Evolutionary conservation across 1,140 invertebrate genomes (phyloP).

Genomic region (Hirudo medicinalis): DNA sequence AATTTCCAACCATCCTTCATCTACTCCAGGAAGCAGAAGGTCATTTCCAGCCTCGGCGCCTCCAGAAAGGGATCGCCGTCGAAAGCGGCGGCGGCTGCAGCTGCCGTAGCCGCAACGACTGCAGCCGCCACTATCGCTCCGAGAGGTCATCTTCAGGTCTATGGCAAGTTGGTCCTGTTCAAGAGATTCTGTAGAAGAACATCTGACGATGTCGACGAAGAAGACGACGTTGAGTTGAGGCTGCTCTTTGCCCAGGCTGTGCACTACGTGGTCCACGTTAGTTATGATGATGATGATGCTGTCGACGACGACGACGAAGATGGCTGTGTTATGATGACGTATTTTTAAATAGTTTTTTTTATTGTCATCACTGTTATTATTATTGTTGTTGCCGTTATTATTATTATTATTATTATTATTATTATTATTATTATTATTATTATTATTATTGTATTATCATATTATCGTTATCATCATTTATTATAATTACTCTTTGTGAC

Average conservation of each 20-base stretch:
- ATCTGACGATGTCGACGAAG: conserved; percentile 67
- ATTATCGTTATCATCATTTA: background rate
- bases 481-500: background rate
- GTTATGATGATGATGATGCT: conserved; percentile 21
- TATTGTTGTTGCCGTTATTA: background rate
- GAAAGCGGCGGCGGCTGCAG: background rate
- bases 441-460: background rate
- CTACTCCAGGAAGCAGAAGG: too few species aligned
- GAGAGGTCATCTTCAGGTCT: conserved; percentile 9
- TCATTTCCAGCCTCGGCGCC: too few species aligned
- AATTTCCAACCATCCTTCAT: too few species aligned
- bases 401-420: background rate
- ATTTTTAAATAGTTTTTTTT: background rate
- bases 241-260: conserved; percentile 88
- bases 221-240: conserved; percentile 82
- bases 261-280: conserved; percentile 79
- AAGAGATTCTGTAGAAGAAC: conserved; percentile 72
- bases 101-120: background rate
- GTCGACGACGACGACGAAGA: background rate
- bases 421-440: background rate
- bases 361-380: background rate
- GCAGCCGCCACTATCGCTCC: background rate
- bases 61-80: too few species aligned
- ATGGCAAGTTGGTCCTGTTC: conserved; percentile 35
- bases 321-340: too few species aligned